Evolutionary conservation across 1,140 invertebrate species (phyloP).

Genomic region (Drosophila lacteicornis): DNA sequence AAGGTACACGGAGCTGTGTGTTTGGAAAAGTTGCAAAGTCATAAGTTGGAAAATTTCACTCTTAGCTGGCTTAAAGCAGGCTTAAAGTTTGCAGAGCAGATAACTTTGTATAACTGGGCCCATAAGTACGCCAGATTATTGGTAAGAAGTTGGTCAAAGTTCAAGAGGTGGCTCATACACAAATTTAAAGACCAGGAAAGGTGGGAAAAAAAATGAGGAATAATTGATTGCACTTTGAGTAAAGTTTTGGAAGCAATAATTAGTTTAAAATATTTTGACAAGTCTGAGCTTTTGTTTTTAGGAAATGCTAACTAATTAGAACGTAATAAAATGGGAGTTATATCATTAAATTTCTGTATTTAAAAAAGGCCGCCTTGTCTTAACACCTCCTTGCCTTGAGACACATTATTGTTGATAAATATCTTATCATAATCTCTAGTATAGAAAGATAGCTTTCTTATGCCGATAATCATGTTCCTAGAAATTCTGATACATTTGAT

Average conservation of each 20-base stretch:
- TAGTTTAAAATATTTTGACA: no score
- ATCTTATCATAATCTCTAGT: no score
- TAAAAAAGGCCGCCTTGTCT: no score
- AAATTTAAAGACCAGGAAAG: neutral
- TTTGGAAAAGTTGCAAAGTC: constrained; percentile 36
- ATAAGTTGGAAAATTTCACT: constrained; percentile 54
- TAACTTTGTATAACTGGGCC: constrained; percentile 18
- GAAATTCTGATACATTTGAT: constrained; percentile 4
- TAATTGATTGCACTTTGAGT: neutral
- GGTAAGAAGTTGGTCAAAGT: constrained; percentile 44
- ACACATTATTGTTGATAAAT: no score
- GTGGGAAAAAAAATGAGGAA: neutral
- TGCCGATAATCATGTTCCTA: neutral
- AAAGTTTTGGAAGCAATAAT: neutral
- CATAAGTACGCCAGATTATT: constrained; percentile 45
- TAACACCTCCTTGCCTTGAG: no score
- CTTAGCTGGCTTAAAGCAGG: constrained; percentile 30
- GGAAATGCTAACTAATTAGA: no score
- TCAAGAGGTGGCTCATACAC: constrained; percentile 1
- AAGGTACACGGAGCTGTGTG: constrained; percentile 5
- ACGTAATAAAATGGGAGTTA: no score
- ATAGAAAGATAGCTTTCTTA: neutral
- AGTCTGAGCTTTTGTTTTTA: no score
- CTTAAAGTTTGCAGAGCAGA: constrained; percentile 22
- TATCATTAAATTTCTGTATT: neutral